Evolutionary conservation across 1,140 invertebrate species (phyloP).

Genomic region (Ditylenchus dipsaci): DNA sequence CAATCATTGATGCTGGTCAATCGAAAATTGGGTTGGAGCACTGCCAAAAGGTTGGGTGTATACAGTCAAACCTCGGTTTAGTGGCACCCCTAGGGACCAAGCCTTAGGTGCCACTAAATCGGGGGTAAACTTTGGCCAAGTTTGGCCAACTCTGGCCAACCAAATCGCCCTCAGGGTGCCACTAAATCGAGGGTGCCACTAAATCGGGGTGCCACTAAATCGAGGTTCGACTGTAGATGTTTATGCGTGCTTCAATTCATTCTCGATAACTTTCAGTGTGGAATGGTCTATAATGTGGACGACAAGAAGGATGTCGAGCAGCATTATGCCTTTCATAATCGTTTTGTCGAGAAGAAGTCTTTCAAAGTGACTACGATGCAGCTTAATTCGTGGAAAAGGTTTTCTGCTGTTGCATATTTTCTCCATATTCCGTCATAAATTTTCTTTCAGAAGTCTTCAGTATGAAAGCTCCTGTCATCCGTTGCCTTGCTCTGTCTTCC

Average conservation of each 20-base stretch:
- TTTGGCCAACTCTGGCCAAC: too few relatives aligned
- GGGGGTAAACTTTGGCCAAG: too few relatives aligned
- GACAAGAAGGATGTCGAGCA: conserved; percentile 21
- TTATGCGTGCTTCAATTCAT: too few relatives aligned
- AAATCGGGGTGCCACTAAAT: too few relatives aligned
- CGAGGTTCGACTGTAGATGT: too few relatives aligned
- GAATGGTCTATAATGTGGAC: conserved; percentile 40
- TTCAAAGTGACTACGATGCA: conserved; percentile 28
- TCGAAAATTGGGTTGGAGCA: conserved; percentile 36
- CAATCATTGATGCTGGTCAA: conserved; percentile 42
- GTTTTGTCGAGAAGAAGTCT: conserved; percentile 34
- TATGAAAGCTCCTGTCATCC: conserved; percentile 9
- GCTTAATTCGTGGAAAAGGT: conserved; percentile 35
- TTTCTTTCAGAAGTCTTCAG: conserved; percentile 18
- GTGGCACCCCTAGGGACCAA: too few relatives aligned
- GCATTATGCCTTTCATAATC: conserved; percentile 35
- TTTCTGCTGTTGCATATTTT: not conserved
- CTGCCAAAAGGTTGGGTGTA: conserved; percentile 24
- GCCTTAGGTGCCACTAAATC: too few relatives aligned
- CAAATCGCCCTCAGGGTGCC: too few relatives aligned
- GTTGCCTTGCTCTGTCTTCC: conserved; percentile 24
- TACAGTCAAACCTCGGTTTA: too few relatives aligned
- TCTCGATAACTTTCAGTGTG: conserved; percentile 28
- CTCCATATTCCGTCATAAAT: not conserved
- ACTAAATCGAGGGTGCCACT: too few relatives aligned